Base-by-base conservation (phyloP, 2,113 vertebrate genomes). In the Toxotes chatareus region DNA sequence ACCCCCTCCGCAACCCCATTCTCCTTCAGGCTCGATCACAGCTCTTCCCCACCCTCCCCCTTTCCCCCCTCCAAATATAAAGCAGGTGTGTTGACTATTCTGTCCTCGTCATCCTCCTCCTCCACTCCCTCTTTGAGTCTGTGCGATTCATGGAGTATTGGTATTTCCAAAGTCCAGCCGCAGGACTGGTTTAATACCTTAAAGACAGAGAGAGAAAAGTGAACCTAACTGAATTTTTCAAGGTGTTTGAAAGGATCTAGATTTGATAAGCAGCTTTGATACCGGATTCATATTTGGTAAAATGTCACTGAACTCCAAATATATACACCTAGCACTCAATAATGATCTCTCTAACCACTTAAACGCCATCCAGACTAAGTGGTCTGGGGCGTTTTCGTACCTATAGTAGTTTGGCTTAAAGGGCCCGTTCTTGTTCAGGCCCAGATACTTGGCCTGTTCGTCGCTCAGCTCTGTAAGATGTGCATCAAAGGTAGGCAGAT, bases 331-430 rank as follows among this genome's bases (percentile, higher is more conserved):
- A 40, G 42, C 42, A 44, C 42, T 44, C 42, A 12, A 57, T 31
- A 11, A n/a, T 21, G 14, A 36, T 62, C 9, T 62, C 17, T 61
- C 21, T 38, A 61, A 61, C 6, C 31, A 27, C 19, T 17, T 34
- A 61, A 34, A 13, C 7, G 7, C 32, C 14, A 21, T 44, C 42
- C 42, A 44, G 4, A 8, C 4, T 21, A 17, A 31, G 23, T 2
- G 63, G 5, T 7, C 38, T 21, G 11, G 63, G 10, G 49, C 11
- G 21, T 31, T 63, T 55, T 49, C 60, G 23, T 93, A 98, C 98
- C 98, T 97, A 92, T 99, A 99, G 94, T 99, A 99, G 94, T 99
- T 99, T 85, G 98, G 98, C 95, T 99, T 99, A 89, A 99, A 99
- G 79, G 98, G 98, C 8, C 98, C 98, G 2, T 99, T 99, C 93